A percentile compares a stretch with the other conserved stretches of the same genome.
phyloP scores from a whole-genome alignment of 1,140 invertebrate genomes.

The Scylla paramamosain region DNA sequence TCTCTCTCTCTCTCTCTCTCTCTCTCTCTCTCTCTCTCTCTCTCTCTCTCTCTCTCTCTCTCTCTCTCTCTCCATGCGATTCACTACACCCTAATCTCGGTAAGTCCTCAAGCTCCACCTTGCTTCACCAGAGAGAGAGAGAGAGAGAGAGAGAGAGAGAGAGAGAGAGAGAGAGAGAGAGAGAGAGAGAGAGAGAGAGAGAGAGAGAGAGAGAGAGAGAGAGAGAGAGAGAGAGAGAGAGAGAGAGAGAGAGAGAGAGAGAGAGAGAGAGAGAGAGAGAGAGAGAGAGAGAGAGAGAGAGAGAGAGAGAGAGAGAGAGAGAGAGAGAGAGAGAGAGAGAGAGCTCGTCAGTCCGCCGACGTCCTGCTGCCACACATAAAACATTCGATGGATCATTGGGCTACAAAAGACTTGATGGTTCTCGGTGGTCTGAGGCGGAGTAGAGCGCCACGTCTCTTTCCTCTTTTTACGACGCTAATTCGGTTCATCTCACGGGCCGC shows the following conservation, averaged over 20 bases:
- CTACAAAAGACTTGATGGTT: constrained; percentile 22
- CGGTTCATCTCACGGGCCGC: not conserved
- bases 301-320: not conserved
- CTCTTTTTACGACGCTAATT: not conserved
- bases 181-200: not conserved
- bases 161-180: not conserved
- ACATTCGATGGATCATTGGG: not conserved
- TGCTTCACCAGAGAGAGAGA: not conserved
- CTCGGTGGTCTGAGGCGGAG: constrained; percentile 1
- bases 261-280: not conserved
- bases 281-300: not conserved
- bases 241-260: not conserved
- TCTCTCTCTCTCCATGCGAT: not conserved
- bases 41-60: constrained; percentile 20
- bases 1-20: not conserved
- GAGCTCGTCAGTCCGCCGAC: not conserved
- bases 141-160: not conserved
- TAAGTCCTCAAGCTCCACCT: too few species aligned
- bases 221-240: not conserved
- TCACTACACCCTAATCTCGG: too few species aligned
- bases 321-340: not conserved
- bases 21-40: constrained; percentile 21
- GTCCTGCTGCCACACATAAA: not conserved
- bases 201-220: not conserved
- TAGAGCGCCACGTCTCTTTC: not conserved